Base-by-base conservation (phyloP, 2,797 vertebrate species). In the Champsocephalus esox region DNA sequence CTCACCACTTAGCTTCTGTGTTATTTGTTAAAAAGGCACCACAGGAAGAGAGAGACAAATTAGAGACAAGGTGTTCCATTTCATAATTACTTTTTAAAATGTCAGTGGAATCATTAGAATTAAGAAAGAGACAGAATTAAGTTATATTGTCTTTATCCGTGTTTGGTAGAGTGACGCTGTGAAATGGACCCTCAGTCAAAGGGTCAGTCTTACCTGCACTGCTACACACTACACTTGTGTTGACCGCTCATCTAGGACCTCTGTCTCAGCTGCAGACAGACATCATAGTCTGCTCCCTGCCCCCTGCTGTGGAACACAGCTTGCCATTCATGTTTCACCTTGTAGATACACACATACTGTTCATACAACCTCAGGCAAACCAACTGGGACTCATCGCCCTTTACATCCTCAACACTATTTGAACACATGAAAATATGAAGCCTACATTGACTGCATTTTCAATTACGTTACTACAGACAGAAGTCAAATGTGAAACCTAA, bases 41-140 rank as follows among this genome's bases (percentile, higher is more conserved):
- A 69, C 51, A 66, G 43, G 38, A 50, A 69, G 56, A 63, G 9
- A 14, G 52, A 58, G 21, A 52, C 34, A 24, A 65, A 81, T 73
- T n/a, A 63, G 51, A 49, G 41, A 60, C 32, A 51, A 45, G 43
- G 17, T 32, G n/a, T 69, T 64, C 32, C 17, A 34, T 70, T 75
- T 52, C 0, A 65, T 67, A 67, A 75, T 75, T 63, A 60, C 56
- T 12, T 52, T 57, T 74, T 54, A 43, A 84, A 86, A 87, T 81
- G 77, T 79, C 79, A 81, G 13, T 43, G 54, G 3, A 82, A 70
- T 64, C 2, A 66, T 19, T 49, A 0, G 13, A 54, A 16, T 43
- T 38, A 7, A 59, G 56, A 38, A 73, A 12, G 16, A 9, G 16
- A 49, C 11, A 59, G n/a, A 62, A 21, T 32, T 11, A n/a, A 45